Percentiles rank a stretch among this genome's conserved stretches.
Conservation (phyloP, 35 echinoderm and acorn worm genomes). For the Chiridota heheva region DNA sequence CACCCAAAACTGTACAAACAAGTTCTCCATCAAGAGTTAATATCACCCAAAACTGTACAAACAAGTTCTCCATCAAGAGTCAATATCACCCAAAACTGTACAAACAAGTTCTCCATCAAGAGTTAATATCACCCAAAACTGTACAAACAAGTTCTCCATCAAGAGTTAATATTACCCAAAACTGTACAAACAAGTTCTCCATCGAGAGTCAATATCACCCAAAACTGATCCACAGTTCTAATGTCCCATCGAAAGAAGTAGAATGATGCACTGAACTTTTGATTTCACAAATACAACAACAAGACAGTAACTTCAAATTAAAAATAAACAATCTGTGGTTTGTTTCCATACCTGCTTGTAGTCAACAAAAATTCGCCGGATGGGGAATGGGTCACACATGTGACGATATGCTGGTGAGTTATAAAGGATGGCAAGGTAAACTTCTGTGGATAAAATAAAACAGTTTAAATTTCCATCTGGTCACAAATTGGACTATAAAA, state of each 20-base stretch:
- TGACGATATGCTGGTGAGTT: slow-evolving; percentile 51
- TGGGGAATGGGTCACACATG: slow-evolving; percentile 31
- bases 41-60: too few species aligned
- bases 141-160: too few species aligned
- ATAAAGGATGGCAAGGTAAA: slow-evolving; percentile 7
- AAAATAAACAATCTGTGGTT: not conserved
- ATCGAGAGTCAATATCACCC: not conserved
- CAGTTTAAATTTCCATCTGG: not conserved
- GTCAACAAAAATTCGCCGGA: slow-evolving; percentile 37
- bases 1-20: too few species aligned
- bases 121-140: too few species aligned
- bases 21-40: too few species aligned
- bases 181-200: not conserved
- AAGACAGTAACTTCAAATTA: not conserved
- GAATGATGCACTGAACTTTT: not conserved
- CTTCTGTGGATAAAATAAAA: slow-evolving; percentile 1
- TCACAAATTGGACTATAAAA: not conserved
- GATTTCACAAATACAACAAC: not conserved
- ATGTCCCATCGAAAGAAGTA: not conserved
- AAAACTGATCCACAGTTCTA: not conserved
- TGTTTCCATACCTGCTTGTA: slow-evolving; percentile 45
- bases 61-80: too few species aligned
- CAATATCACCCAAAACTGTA: too few species aligned
- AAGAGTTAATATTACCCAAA: too few species aligned
- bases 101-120: too few species aligned